phyloP scores from a whole-genome alignment of 2,797 vertebrate genomes.

The Sebastes glaucus region DNA sequence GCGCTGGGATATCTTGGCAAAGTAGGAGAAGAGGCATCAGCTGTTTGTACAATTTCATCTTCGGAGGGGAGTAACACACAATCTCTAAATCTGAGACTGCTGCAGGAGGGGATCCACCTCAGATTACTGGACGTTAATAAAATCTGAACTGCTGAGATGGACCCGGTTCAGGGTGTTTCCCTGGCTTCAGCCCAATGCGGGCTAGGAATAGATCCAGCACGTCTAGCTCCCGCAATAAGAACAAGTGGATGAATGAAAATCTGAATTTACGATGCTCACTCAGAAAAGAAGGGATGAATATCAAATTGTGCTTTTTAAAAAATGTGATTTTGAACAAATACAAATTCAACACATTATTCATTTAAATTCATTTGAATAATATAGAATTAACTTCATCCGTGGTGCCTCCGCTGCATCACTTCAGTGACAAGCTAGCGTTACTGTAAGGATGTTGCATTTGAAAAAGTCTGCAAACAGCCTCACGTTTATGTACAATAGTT shows the following conservation, averaged over 20 bases:
- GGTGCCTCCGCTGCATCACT: not conserved
- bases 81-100: not conserved
- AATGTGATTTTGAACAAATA: not conserved
- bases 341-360: not conserved
- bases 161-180: conserved; percentile 31
- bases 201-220: conserved; percentile 45
- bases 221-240: conserved; percentile 20
- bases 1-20: conserved; percentile 44
- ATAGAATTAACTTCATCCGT: not conserved
- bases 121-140: conserved; percentile 36
- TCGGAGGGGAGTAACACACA: not conserved
- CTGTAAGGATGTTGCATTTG: not conserved
- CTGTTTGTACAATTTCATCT: conserved; percentile 53
- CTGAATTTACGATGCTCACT: not conserved
- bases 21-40: conserved; percentile 52
- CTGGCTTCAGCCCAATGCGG: conserved; percentile 35
- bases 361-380: not conserved
- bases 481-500: not conserved
- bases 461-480: not conserved
- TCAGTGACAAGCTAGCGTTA: not conserved
- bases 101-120: conserved; percentile 21
- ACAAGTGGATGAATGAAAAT: conserved; percentile 19
- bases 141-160: conserved; percentile 41
- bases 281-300: not conserved
- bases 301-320: not conserved